Evolutionary conservation across 2,797 vertebrate species (phyloP).

Genomic region (Cuculus canorus): DNA sequence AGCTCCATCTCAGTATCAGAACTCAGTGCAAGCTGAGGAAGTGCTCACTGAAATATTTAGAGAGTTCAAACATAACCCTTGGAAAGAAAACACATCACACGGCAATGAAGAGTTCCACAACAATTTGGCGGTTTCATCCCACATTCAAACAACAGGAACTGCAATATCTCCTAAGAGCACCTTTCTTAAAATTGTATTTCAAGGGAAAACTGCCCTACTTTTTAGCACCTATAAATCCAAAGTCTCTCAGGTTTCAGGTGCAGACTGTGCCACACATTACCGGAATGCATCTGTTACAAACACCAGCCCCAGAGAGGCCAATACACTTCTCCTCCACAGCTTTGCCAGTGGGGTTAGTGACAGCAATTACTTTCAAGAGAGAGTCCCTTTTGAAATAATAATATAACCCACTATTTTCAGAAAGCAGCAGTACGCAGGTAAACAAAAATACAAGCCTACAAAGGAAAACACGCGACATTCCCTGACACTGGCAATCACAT

Average conservation of each 20-base stretch:
- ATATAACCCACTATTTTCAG: background rate
- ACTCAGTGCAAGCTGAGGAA: background rate
- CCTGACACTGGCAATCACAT: accelerated
- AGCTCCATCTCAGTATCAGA: background rate
- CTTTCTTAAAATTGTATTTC: background rate
- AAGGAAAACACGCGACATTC: background rate
- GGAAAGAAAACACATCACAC: background rate
- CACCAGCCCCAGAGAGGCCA: background rate
- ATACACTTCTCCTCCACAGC: background rate
- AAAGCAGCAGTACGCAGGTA: background rate
- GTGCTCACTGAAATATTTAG: background rate
- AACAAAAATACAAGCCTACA: background rate
- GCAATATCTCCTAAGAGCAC: background rate
- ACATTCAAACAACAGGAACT: background rate
- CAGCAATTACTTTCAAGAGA: background rate
- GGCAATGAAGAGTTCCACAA: background rate
- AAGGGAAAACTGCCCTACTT: background rate
- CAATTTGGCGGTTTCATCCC: background rate
- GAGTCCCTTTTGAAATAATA: background rate
- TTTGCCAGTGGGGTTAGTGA: background rate
- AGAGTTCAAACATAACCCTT: background rate
- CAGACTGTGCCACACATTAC: background rate
- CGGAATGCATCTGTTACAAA: background rate
- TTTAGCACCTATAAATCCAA: background rate
- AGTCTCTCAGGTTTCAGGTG: background rate